phyloP scores from a whole-genome alignment of 2,888 invertebrate genomes.

The Anorthoa munda region DNA sequence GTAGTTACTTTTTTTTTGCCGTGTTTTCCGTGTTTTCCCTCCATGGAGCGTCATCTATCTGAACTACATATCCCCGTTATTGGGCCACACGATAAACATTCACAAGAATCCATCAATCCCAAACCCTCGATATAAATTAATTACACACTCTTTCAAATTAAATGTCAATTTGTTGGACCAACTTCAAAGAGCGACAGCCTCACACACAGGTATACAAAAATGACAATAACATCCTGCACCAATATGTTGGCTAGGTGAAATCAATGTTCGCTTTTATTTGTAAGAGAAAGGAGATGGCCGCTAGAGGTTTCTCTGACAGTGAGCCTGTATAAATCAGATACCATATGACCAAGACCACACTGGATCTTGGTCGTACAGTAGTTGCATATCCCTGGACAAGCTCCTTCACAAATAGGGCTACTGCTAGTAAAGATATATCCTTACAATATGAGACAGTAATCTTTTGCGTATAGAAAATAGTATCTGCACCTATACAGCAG shows the following conservation, averaged over 20 bases:
- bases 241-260: neutral
- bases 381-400: neutral
- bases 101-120: neutral
- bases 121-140: conserved; percentile 53
- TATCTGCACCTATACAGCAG: neutral
- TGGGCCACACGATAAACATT: no score
- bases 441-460: no score
- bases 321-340: neutral
- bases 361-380: no score
- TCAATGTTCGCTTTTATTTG: neutral
- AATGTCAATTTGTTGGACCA: conserved; percentile 52
- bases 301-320: neutral
- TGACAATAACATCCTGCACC: conserved; percentile 30
- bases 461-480: neutral
- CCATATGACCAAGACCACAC: no score
- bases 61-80: no score
- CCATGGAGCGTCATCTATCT: no score
- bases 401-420: neutral
- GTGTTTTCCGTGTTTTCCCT: no score
- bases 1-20: no score
- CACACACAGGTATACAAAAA: no score
- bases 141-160: conserved; percentile 58
- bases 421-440: neutral
- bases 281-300: no score
- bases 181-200: conserved; percentile 33